These are phyloP conservation scores for Atherix ibis DNA, from an alignment of 2,888 invertebrate genomes.

Conservation along the genomic window DNA sequence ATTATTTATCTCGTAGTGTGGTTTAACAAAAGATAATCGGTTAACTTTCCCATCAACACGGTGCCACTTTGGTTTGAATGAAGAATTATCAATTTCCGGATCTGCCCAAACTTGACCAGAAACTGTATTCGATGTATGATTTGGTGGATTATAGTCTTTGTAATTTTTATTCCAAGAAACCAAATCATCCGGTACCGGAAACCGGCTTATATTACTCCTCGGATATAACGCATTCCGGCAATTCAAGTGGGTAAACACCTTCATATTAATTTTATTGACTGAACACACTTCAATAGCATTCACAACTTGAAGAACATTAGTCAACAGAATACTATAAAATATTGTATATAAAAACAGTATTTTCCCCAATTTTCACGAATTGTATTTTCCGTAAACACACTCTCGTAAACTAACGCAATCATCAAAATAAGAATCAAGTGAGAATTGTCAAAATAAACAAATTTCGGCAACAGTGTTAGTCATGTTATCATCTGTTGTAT, in stretches of 20 bases:
- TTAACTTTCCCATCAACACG: conserved; percentile 57
- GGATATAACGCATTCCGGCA: conserved; percentile 56
- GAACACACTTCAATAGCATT: too few relatives aligned
- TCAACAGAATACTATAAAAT: too few relatives aligned
- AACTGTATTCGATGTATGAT: conserved; percentile 52
- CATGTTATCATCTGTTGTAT: too few relatives aligned
- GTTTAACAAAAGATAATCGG: conserved; percentile 54
- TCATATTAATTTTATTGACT: too few relatives aligned
- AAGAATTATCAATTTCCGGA: conserved; percentile 40
- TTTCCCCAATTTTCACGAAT: too few relatives aligned
- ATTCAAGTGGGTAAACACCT: conserved; percentile 25
- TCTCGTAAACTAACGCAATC: too few relatives aligned
- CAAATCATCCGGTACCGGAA: conserved; percentile 50
- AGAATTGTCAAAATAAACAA: too few relatives aligned
- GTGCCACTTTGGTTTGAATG: conserved; percentile 64
- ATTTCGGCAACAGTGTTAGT: too few relatives aligned
- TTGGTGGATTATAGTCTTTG: conserved; percentile 54
- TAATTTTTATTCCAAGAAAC: conserved; percentile 53
- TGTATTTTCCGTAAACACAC: too few relatives aligned
- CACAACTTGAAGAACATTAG: too few relatives aligned
- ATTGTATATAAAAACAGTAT: too few relatives aligned
- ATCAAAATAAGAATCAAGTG: too few relatives aligned
- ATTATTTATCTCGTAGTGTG: conserved; percentile 40
- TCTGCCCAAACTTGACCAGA: conserved; percentile 73
- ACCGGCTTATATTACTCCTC: conserved; percentile 45